Conservation (phyloP, 2,797 vertebrate genomes). For the Coccyzus lansbergi region DNA sequence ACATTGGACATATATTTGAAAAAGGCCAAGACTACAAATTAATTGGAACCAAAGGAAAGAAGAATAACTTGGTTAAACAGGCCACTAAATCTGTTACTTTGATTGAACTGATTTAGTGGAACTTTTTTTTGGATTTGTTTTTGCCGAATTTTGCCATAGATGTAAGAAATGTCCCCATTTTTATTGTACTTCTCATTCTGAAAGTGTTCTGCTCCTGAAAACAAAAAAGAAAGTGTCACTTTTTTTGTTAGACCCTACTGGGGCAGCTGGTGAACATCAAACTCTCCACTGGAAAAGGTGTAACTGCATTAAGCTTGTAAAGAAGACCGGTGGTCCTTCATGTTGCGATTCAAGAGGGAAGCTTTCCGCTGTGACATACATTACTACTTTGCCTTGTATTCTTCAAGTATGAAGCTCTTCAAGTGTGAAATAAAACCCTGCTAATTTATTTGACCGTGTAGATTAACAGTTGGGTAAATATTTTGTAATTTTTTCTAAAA, state of each 20-base stretch:
- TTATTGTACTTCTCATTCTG: background rate
- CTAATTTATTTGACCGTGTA: conserved; percentile 61
- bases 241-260: background rate
- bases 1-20: background rate
- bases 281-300: background rate
- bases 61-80: background rate
- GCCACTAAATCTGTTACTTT: background rate
- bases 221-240: background rate
- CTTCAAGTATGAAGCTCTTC: conserved; percentile 5
- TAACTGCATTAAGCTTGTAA: background rate
- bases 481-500: conserved; percentile 76
- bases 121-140: background rate
- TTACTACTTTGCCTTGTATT: conserved; percentile 3
- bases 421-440: background rate
- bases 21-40: background rate
- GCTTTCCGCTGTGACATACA: background rate
- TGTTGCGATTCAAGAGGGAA: background rate
- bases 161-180: background rate
- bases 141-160: background rate
- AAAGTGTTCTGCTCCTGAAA: background rate
- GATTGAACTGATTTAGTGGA: background rate
- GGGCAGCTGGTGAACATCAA: background rate
- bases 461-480: conserved; percentile 57
- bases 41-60: background rate
- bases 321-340: background rate